A percentile compares a stretch with the other conserved stretches of the same genome.
phyloP scores from a whole-genome alignment of 2,888 invertebrate species.

The Euzophera pinguis region DNA sequence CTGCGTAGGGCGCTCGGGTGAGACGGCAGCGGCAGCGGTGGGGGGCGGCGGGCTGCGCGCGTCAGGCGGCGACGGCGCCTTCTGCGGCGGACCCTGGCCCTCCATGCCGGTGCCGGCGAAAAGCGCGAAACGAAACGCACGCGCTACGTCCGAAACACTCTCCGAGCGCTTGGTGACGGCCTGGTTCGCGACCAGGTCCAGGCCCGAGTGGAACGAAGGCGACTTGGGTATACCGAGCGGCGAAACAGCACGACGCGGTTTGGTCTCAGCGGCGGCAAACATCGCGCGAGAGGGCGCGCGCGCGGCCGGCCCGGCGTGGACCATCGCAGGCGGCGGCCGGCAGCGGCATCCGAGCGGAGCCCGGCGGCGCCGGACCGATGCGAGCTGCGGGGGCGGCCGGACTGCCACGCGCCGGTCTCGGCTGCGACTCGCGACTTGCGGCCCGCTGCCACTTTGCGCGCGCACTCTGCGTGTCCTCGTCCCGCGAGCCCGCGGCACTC shows the following conservation, averaged over 20 bases:
- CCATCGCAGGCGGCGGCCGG: slow-evolving; percentile 79
- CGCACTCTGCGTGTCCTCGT: slow-evolving; percentile 28
- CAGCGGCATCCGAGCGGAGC: slow-evolving; percentile 76
- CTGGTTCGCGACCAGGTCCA: slow-evolving; percentile 87
- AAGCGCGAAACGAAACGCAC: slow-evolving; percentile 72
- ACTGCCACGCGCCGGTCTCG: slow-evolving; percentile 54
- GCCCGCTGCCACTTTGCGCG: slow-evolving; percentile 35
- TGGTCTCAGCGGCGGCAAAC: slow-evolving; percentile 75
- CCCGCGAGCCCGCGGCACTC: slow-evolving; percentile 17
- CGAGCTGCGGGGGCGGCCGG: slow-evolving; percentile 71
- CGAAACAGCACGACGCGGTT: slow-evolving; percentile 77
- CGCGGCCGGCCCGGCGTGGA: slow-evolving; percentile 79
- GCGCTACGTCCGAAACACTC: slow-evolving; percentile 71
- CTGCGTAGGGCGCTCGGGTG: slow-evolving; percentile 51
- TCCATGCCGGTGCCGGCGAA: slow-evolving; percentile 61
- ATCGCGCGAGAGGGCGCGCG: slow-evolving; percentile 76
- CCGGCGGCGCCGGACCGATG: slow-evolving; percentile 72
- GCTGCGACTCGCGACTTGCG: slow-evolving; percentile 27
- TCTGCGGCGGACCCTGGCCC: slow-evolving; percentile 57
- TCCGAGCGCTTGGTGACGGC: slow-evolving; percentile 66
- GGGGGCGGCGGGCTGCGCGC: slow-evolving; percentile 65
- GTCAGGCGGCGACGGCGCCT: slow-evolving; percentile 67
- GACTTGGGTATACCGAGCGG: slow-evolving; percentile 90
- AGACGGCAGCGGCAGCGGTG: slow-evolving; percentile 39
- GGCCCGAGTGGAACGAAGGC: slow-evolving; percentile 92